Evolutionary conservation across 2,797 vertebrate species (phyloP).

Genomic region (Poecilia gillii): DNA sequence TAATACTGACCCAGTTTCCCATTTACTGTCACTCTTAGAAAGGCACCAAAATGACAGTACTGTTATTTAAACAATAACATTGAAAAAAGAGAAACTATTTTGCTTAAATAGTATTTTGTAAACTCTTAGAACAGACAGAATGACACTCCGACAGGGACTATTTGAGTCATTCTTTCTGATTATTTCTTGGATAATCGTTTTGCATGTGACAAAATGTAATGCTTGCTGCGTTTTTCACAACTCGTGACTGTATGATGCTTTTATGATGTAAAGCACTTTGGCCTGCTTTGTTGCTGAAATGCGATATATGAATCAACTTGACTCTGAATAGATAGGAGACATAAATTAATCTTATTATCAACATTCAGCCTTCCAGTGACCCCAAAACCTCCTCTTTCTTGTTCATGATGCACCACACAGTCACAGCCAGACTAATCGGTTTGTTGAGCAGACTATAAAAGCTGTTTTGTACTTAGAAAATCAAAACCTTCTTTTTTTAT

Average conservation of each 20-base stretch:
- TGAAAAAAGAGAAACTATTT: constrained; percentile 8
- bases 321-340: not conserved
- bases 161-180: not conserved
- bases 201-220: no score
- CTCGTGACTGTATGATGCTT: no score
- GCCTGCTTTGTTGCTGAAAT: no score
- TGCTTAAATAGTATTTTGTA: not conserved
- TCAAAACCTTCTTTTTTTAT: constrained; percentile 9
- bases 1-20: not conserved
- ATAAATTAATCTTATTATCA: constrained; percentile 37
- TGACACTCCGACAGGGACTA: not conserved
- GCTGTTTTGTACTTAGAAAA: constrained; percentile 2
- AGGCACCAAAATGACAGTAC: not conserved
- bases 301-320: no score
- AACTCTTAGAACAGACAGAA: not conserved
- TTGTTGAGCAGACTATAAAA: constrained; percentile 35
- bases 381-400: constrained; percentile 36
- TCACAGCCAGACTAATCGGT: constrained; percentile 29
- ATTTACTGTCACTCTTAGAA: constrained; percentile 3
- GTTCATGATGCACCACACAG: constrained; percentile 27
- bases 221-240: no score
- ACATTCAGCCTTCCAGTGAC: constrained; percentile 24
- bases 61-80: not conserved
- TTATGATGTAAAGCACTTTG: no score
- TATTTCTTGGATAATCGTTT: constrained; percentile 14